These are phyloP conservation scores for Antrozous pallidus DNA, from an alignment of 2,797 vertebrate species.

Conservation along the genomic window DNA sequence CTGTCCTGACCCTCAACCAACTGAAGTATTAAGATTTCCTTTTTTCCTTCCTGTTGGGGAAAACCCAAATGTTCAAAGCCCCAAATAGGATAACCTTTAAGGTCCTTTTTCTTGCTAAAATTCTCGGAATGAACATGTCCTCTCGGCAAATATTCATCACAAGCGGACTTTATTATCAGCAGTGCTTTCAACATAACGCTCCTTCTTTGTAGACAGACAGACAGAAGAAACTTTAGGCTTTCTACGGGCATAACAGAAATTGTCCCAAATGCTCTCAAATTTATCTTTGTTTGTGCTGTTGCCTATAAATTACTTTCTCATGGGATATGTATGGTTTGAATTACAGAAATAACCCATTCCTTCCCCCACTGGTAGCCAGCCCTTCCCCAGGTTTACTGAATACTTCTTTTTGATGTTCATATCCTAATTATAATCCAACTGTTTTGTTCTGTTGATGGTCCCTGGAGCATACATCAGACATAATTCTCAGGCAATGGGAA, in stretches of 20 bases:
- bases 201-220: conserved; percentile 8
- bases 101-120: not conserved
- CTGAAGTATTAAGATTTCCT: not conserved
- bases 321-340: conserved; percentile 66
- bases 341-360: conserved; percentile 62
- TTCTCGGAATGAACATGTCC: not conserved
- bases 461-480: conserved; percentile 54
- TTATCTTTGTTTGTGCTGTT: conserved; percentile 62
- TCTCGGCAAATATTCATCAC: not conserved
- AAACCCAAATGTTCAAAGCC: conserved; percentile 27
- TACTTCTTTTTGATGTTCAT: conserved; percentile 66
- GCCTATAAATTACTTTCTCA: conserved; percentile 70
- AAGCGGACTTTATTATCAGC: not conserved
- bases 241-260: conserved; percentile 61
- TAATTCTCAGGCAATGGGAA: conserved; percentile 51
- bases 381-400: conserved; percentile 3
- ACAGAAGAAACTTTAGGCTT: conserved; percentile 37
- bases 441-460: conserved; percentile 33
- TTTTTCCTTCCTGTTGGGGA: conserved; percentile 35
- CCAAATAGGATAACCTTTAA: not conserved
- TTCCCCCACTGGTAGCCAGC: conserved; percentile 25
- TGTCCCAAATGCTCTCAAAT: conserved; percentile 61
- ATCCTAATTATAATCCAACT: conserved; percentile 66
- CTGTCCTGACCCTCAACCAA: not conserved
- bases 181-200: not conserved